Evolutionary conservation across 2,888 invertebrate species (phyloP).

Genomic region (Pardosa pseudoannulata): DNA sequence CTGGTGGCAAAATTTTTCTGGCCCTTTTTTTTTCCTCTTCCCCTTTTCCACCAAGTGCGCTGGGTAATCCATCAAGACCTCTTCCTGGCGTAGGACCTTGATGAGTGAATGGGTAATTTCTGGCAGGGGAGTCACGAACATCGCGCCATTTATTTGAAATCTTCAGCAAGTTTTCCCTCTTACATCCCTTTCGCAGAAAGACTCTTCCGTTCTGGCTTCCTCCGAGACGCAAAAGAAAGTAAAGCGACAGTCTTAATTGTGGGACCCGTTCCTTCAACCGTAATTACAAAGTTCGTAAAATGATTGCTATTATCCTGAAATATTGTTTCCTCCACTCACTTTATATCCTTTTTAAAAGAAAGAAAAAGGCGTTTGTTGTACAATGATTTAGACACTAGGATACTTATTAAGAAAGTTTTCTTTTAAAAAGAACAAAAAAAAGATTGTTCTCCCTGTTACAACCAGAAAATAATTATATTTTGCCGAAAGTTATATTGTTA

Average conservation of each 20-base stretch:
- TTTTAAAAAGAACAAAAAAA: too few relatives aligned
- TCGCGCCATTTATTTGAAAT: neutral
- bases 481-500: too few relatives aligned
- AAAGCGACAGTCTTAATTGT: neutral
- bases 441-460: too few relatives aligned
- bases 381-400: too few relatives aligned
- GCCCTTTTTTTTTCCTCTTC: too few relatives aligned
- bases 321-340: too few relatives aligned
- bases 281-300: too few relatives aligned
- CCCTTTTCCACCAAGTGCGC: neutral
- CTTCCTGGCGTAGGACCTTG: neutral
- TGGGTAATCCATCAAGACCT: conserved; percentile 47
- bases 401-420: too few relatives aligned
- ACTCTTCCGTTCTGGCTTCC: neutral
- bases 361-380: too few relatives aligned
- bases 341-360: too few relatives aligned
- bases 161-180: neutral
- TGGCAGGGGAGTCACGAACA: neutral
- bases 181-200: neutral
- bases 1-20: neutral
- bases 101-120: neutral
- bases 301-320: too few relatives aligned
- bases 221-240: neutral
- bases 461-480: too few relatives aligned
- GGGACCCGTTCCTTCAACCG: neutral